Conservation (phyloP, 2,113 vertebrate genomes). For the Varanus komodoensis region DNA sequence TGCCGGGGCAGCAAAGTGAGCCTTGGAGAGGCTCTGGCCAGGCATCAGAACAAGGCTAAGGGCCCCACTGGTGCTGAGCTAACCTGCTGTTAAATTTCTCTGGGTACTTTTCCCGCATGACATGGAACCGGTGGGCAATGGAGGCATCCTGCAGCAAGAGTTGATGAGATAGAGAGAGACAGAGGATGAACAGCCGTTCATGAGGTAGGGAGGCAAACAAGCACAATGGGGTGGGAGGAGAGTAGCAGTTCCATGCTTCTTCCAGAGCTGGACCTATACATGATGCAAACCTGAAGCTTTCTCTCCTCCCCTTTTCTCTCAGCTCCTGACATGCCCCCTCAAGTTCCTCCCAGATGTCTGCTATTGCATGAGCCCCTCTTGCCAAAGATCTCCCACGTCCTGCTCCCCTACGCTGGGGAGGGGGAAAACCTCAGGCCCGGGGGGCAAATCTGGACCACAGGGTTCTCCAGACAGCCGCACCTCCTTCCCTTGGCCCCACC, state of each 20-base stretch:
- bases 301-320: not conserved
- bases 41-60: not conserved
- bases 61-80: not conserved
- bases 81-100: slow-evolving; percentile 96
- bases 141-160: slow-evolving; percentile 86
- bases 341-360: not conserved
- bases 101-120: slow-evolving; percentile 92
- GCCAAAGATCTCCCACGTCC: too few species aligned
- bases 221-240: not conserved
- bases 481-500: too few species aligned
- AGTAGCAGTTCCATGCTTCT: too few species aligned
- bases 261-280: not conserved
- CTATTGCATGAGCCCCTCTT: too few species aligned
- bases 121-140: slow-evolving; percentile 92
- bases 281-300: not conserved
- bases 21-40: not conserved
- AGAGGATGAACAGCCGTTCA: not conserved
- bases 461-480: too few species aligned
- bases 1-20: not conserved
- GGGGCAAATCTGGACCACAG: too few species aligned
- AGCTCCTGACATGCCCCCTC: not conserved
- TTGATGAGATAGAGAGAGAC: not conserved
- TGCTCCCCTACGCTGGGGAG: not conserved
- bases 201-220: not conserved
- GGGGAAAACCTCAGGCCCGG: too few species aligned